Conservation (phyloP, 1,140 invertebrate genomes). For the Akabosia matsudoensis region DNA sequence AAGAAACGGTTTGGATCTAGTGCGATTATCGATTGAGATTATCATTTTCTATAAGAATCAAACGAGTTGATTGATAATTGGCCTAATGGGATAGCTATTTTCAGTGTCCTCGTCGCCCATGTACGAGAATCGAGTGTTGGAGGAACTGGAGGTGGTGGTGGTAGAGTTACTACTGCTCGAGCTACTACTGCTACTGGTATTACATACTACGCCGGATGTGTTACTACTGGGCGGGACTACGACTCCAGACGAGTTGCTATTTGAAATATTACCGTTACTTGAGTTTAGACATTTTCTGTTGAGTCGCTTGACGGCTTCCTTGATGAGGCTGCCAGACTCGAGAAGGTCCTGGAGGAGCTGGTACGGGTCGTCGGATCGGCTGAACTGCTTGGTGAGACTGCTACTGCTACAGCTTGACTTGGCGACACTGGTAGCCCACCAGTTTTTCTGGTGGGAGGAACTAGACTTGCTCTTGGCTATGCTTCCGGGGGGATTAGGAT, state of each 20-base stretch:
- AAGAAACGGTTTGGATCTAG: too few species aligned
- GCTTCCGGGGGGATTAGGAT: conserved; percentile 4
- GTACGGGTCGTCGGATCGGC: conserved; percentile 60
- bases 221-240: conserved; percentile 30
- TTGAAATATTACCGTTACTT: conserved; percentile 34
- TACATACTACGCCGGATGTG: conserved; percentile 12
- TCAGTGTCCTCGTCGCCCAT: conserved; percentile 35
- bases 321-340: conserved; percentile 64
- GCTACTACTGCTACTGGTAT: too few species aligned
- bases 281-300: conserved; percentile 26
- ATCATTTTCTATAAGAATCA: background rate
- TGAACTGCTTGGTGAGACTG: conserved; percentile 8
- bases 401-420: conserved; percentile 30
- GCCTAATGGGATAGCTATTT: conserved; percentile 35
- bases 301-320: conserved; percentile 66
- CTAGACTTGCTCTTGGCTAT: background rate
- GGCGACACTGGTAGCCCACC: conserved; percentile 32
- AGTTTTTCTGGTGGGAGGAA: conserved; percentile 27
- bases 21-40: background rate
- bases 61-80: conserved; percentile 20
- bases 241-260: conserved; percentile 27
- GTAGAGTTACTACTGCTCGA: conserved; percentile 29
- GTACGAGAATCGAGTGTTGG: background rate
- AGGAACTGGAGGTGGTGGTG: conserved; percentile 30
- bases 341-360: conserved; percentile 63